Evolutionary conservation across 2,113 vertebrate species (phyloP).

Genomic region (Coptodon rendalli): DNA sequence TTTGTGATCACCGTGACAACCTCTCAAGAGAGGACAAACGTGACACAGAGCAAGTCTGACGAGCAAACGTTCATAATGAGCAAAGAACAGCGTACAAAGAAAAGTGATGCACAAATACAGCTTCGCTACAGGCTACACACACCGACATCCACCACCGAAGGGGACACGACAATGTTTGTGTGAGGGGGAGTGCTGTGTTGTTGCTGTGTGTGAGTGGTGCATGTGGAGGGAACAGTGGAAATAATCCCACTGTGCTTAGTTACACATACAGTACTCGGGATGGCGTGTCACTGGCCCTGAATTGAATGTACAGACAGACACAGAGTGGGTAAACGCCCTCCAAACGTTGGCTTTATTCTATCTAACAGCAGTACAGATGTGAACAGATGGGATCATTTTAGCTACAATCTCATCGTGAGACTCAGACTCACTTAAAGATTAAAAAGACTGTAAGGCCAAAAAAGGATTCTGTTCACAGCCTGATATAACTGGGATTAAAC

Average conservation of each 20-base stretch:
- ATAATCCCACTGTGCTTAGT: neutral
- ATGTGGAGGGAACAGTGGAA: neutral
- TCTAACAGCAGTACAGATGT: constrained; percentile 58
- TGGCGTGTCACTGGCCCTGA: constrained; percentile 8
- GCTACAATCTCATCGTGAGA: constrained; percentile 50
- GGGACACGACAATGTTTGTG: neutral
- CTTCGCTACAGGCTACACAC: constrained; percentile 17
- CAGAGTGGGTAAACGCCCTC: constrained; percentile 22
- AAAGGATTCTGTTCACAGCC: constrained; percentile 42
- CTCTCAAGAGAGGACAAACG: constrained; percentile 34
- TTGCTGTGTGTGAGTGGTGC: neutral
- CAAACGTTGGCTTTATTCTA: constrained; percentile 56
- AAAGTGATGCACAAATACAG: constrained; percentile 32
- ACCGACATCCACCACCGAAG: constrained; percentile 22
- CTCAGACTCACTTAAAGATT: constrained; percentile 11
- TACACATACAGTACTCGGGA: constrained; percentile 2
- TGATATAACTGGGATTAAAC: constrained; percentile 15
- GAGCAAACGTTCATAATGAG: constrained; percentile 51
- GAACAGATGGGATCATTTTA: constrained; percentile 32
- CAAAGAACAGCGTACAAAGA: constrained; percentile 23
- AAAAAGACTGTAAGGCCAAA: constrained; percentile 46
- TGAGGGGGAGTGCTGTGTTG: neutral
- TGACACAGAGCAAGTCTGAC: constrained; percentile 45
- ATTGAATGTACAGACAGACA: constrained; percentile 44
- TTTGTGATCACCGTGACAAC: constrained; percentile 64